A percentile compares a stretch with the other conserved stretches of the same genome.
These are phyloP conservation scores for Chelonia mydas DNA, from an alignment of 2,797 vertebrate genomes.

Conservation along the genomic window DNA sequence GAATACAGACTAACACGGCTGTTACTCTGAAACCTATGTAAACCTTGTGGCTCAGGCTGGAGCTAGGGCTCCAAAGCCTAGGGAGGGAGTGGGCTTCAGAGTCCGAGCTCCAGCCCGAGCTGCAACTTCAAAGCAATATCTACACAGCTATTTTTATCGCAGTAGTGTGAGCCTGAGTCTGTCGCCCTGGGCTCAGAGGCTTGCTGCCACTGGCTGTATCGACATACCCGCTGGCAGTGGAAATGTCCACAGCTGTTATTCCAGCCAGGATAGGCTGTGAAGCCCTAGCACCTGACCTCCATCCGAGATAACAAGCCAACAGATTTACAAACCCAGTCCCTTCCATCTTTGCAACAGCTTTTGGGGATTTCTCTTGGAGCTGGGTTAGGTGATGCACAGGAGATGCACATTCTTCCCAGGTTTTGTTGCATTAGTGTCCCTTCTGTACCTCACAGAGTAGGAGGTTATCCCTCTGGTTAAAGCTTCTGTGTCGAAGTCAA, in stretches of 20 bases:
- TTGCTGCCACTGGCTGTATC: not conserved
- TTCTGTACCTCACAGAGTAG: not conserved
- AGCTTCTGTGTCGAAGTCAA: not conserved
- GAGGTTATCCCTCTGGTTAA: not conserved
- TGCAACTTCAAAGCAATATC: not conserved
- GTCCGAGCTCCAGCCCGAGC: not conserved
- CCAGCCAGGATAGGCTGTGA: not conserved
- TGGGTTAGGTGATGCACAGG: not conserved
- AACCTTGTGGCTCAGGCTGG: not conserved
- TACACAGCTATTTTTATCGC: not conserved
- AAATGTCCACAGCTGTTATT: not conserved
- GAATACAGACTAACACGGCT: too few species aligned
- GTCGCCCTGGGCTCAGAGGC: not conserved
- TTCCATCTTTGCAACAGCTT: not conserved
- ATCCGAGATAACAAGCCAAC: rapidly evolving
- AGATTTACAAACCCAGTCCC: rapidly evolving
- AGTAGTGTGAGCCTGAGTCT: not conserved
- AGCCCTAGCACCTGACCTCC: not conserved
- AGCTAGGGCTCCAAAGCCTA: not conserved
- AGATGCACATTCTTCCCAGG: not conserved
- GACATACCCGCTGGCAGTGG: not conserved
- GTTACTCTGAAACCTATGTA: too few species aligned
- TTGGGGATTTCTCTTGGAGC: not conserved
- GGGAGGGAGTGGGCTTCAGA: not conserved
- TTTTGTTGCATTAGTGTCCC: not conserved